A percentile compares a stretch with the other conserved stretches of the same genome.
Conservation (phyloP, 2,113 vertebrate species). For the Plotosus lineatus region DNA sequence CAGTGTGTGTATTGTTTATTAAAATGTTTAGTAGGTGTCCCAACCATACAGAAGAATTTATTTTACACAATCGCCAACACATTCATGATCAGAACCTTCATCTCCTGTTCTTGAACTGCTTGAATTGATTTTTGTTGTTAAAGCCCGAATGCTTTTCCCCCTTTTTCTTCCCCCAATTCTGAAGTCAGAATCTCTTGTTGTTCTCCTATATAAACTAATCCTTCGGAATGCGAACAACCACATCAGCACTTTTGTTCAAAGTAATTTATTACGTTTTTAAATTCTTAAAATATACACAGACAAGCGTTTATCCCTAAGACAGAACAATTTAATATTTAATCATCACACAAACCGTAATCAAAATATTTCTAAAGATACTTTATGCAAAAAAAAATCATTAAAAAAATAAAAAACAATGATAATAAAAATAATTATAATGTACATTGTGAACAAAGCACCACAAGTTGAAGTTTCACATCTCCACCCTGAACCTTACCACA, state of each 20-base stretch:
- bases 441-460: conserved; percentile 50
- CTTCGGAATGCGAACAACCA: background rate
- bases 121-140: too few relatives aligned
- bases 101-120: background rate
- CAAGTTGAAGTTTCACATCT: conserved; percentile 36
- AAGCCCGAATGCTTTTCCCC: background rate
- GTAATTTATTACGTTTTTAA: conserved; percentile 55
- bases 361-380: conserved; percentile 42
- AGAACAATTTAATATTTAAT: conserved; percentile 35
- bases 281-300: conserved; percentile 61
- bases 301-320: conserved; percentile 55
- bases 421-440: conserved; percentile 1
- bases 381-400: conserved; percentile 37
- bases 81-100: background rate
- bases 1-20: background rate
- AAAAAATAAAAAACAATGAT: background rate
- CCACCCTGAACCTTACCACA: conserved; percentile 33
- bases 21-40: background rate
- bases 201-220: background rate
- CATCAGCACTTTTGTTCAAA: conserved; percentile 51
- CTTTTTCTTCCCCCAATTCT: background rate
- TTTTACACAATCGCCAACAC: background rate
- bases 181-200: background rate
- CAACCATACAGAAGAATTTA: background rate
- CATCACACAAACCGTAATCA: conserved; percentile 45